These are phyloP conservation scores for Oophaga pumilio DNA, from an alignment of 2,113 vertebrate genomes.

Conservation along the genomic window DNA sequence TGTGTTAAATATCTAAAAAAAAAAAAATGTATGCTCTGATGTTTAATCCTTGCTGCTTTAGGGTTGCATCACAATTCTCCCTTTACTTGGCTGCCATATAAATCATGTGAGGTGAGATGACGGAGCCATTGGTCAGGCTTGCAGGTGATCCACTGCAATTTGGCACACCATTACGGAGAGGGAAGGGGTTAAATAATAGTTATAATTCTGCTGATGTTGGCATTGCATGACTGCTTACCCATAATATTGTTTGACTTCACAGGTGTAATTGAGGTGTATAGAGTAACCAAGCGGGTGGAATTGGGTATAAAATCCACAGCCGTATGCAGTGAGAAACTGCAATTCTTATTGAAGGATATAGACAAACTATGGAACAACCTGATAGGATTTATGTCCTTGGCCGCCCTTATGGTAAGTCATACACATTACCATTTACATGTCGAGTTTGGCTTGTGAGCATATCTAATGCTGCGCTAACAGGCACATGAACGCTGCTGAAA, in stretches of 20 bases:
- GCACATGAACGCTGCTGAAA: too few relatives aligned
- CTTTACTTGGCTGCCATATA: too few relatives aligned
- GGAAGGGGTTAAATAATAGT: not conserved
- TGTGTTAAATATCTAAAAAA: too few relatives aligned
- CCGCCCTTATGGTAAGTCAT: slow-evolving; percentile 85
- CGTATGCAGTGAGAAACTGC: slow-evolving; percentile 94
- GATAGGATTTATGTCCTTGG: slow-evolving; percentile 95
- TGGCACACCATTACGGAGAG: too few relatives aligned
- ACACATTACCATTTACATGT: not conserved
- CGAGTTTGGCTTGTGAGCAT: too few relatives aligned
- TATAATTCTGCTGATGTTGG: not conserved
- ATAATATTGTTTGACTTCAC: slow-evolving; percentile 46
- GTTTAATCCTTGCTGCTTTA: too few relatives aligned
- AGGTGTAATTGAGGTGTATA: slow-evolving; percentile 97
- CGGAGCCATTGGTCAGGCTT: too few relatives aligned
- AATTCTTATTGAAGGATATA: slow-evolving; percentile 92
- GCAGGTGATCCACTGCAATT: too few relatives aligned
- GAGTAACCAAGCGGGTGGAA: slow-evolving; percentile 92
- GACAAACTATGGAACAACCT: slow-evolving; percentile 97
- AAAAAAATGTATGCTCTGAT: too few relatives aligned
- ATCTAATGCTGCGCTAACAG: too few relatives aligned
- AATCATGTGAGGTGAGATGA: too few relatives aligned
- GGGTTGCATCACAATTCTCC: too few relatives aligned
- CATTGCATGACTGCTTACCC: not conserved
- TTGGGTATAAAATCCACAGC: slow-evolving; percentile 96